These are phyloP conservation scores for Tragelaphus imberbis DNA, from an alignment of 2,113 vertebrate genomes.

Conservation along the genomic window DNA sequence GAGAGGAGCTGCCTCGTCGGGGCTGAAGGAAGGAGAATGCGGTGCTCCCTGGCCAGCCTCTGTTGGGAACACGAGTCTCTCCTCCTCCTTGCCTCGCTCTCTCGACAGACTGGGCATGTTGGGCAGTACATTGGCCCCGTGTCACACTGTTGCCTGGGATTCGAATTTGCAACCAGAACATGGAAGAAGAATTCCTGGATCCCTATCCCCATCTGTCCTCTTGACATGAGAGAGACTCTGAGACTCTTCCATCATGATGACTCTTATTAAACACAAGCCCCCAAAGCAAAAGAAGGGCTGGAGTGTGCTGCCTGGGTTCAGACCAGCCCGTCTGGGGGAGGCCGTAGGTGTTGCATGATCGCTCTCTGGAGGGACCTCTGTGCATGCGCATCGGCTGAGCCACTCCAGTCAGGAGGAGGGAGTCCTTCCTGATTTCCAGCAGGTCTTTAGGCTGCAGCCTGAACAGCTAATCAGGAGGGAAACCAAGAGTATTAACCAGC, in stretches of 20 bases:
- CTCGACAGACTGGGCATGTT: background rate
- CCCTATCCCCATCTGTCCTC: background rate
- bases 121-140: background rate
- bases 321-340: background rate
- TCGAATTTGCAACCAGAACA: fast-evolving
- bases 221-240: background rate
- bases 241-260: background rate
- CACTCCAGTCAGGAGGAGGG: background rate
- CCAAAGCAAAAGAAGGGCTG: background rate
- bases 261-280: slow-evolving; percentile 40
- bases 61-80: background rate
- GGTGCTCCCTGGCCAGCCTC: background rate
- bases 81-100: background rate
- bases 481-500: background rate
- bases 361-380: background rate
- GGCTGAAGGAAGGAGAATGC: slow-evolving; percentile 20
- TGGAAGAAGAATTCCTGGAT: background rate
- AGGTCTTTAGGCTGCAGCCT: background rate
- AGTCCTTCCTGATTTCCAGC: background rate
- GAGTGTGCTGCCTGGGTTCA: slow-evolving; percentile 6
- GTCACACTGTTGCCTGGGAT: background rate
- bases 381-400: background rate
- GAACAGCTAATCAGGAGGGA: background rate
- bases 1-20: background rate
- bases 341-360: background rate